These are phyloP conservation scores for Galleria mellonella DNA, from an alignment of 1,140 invertebrate species.

Conservation along the genomic window DNA sequence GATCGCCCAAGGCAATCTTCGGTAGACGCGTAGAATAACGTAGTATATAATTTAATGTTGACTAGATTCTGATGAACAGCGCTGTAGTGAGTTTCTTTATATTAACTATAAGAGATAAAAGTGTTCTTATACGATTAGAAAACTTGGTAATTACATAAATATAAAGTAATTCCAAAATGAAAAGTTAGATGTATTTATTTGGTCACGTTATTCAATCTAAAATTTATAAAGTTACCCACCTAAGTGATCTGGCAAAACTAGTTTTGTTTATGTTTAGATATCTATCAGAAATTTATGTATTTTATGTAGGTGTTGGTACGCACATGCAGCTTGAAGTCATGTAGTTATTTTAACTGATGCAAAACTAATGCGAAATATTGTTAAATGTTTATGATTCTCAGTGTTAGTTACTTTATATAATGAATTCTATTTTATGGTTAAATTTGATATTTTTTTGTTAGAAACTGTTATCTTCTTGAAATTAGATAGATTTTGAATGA, in stretches of 20 bases:
- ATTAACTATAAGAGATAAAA: constrained; percentile 54
- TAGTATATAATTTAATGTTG: constrained; percentile 20
- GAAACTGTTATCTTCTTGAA: not conserved
- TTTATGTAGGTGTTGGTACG: not conserved
- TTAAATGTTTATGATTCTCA: constrained; percentile 34
- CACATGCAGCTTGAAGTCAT: not conserved
- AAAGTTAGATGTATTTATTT: constrained; percentile 6
- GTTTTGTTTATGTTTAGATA: not conserved
- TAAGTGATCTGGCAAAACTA: not conserved
- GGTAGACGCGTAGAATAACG: constrained; percentile 13
- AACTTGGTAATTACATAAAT: constrained; percentile 6
- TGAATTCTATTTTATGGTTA: no score
- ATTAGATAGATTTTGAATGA: not conserved
- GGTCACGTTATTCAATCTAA: no score
- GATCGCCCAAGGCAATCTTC: constrained; percentile 48
- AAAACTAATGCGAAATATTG: constrained; percentile 6
- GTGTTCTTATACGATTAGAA: constrained; percentile 68
- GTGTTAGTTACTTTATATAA: constrained; percentile 4
- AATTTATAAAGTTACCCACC: no score
- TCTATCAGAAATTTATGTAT: not conserved
- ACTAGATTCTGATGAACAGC: constrained; percentile 15
- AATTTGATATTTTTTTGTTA: no score
- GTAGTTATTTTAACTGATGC: not conserved
- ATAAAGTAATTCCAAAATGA: constrained; percentile 14
- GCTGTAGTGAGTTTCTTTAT: constrained; percentile 28